phyloP scores from a whole-genome alignment of 2,888 invertebrate genomes.

The Ectemnius lituratus region DNA sequence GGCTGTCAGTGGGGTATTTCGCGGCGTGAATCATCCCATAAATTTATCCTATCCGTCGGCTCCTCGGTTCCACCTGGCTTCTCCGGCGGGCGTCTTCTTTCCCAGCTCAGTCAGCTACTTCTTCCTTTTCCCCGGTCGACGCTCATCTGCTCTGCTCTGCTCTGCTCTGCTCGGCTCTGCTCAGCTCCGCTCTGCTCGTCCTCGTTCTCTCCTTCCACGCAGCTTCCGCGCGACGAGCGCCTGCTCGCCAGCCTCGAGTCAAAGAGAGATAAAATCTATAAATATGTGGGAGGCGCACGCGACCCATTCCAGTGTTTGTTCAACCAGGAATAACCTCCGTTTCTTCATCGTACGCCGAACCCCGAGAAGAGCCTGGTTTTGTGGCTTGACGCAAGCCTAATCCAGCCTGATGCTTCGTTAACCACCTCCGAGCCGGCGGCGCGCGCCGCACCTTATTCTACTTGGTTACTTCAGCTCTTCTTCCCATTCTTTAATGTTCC shows the following conservation, averaged over 20 bases:
- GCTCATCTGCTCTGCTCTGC: background rate
- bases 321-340: conserved; percentile 77
- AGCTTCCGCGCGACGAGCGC: conserved; percentile 50
- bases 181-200: background rate
- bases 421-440: conserved; percentile 38
- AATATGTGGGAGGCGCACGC: conserved; percentile 77
- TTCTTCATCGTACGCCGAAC: conserved; percentile 73
- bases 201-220: conserved; percentile 11
- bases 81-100: conserved; percentile 5
- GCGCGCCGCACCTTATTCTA: too few species aligned
- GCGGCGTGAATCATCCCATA: conserved; percentile 9
- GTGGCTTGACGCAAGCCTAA: conserved; percentile 71
- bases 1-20: conserved; percentile 1
- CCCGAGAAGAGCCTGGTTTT: conserved; percentile 70
- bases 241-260: conserved; percentile 64
- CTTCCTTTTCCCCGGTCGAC: conserved; percentile 2
- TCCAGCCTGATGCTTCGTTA: conserved; percentile 57
- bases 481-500: too few species aligned
- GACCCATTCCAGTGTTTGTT: conserved; percentile 78
- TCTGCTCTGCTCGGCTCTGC: background rate
- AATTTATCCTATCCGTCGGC: conserved; percentile 1
- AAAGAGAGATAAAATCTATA: conserved; percentile 77
- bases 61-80: conserved; percentile 1
- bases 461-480: too few species aligned
- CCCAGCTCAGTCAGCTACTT: conserved; percentile 1